These are phyloP conservation scores for Ceraclea dissimilis DNA, from an alignment of 2,888 invertebrate genomes.

Conservation along the genomic window DNA sequence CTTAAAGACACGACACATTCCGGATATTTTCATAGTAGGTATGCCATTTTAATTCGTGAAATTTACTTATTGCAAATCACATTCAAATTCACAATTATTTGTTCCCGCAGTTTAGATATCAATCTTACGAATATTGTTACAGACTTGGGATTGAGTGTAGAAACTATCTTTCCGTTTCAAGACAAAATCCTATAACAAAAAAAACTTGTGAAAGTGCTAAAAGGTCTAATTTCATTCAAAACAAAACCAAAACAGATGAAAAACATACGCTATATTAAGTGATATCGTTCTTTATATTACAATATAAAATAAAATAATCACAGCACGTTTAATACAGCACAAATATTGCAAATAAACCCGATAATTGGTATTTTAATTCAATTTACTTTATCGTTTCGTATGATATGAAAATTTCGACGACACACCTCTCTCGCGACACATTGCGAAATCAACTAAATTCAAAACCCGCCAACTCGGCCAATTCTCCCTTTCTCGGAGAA, in stretches of 20 bases:
- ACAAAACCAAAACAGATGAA: background rate
- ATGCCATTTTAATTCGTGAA: too few relatives aligned
- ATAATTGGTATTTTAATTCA: background rate
- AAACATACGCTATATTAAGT: background rate
- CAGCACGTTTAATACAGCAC: background rate
- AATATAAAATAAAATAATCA: background rate
- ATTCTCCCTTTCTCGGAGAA: background rate
- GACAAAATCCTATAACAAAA: too few relatives aligned
- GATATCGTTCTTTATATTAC: background rate
- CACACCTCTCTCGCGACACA: background rate
- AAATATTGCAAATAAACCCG: background rate
- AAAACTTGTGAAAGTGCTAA: background rate
- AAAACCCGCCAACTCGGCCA: background rate
- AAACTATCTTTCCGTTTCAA: too few relatives aligned
- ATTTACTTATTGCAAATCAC: too few relatives aligned
- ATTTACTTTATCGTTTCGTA: slow-evolving; percentile 1
- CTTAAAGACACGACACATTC: too few relatives aligned
- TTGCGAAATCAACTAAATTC: background rate
- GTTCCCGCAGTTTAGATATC: too few relatives aligned
- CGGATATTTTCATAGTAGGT: too few relatives aligned
- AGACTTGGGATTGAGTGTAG: too few relatives aligned
- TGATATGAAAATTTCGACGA: background rate
- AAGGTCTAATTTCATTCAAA: background rate
- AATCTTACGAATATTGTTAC: too few relatives aligned
- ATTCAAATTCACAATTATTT: too few relatives aligned